Evolutionary conservation across 2,797 vertebrate genomes (phyloP).

Genomic region (Ctenopoma kingsleyae): DNA sequence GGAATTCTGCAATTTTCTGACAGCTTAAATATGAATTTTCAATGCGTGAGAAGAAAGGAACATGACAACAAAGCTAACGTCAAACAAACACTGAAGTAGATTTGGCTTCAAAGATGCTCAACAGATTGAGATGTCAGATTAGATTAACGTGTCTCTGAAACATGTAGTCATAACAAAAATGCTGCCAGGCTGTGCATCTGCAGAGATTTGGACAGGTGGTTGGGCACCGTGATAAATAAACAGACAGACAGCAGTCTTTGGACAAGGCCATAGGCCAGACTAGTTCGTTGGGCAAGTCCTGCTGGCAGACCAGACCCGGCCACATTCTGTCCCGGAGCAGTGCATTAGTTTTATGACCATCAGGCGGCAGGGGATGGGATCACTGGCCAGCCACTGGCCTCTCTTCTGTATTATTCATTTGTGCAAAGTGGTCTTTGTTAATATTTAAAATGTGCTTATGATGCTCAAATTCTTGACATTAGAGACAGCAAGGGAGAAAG

Average conservation of each 20-base stretch:
- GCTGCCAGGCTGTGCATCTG: slow-evolving; percentile 72
- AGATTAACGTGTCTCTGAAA: slow-evolving; percentile 74
- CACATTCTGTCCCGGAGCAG: slow-evolving; percentile 75
- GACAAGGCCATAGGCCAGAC: slow-evolving; percentile 46
- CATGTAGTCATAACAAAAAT: slow-evolving; percentile 75
- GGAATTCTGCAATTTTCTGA: slow-evolving; percentile 30
- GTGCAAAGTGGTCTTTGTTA: slow-evolving; percentile 90
- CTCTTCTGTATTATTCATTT: slow-evolving; percentile 89
- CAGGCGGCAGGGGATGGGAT: slow-evolving; percentile 81
- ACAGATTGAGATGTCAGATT: slow-evolving; percentile 80
- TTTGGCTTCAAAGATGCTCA: slow-evolving; percentile 73
- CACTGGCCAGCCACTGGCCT: slow-evolving; percentile 81
- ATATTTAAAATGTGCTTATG: slow-evolving; percentile 91
- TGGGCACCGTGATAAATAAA: slow-evolving; percentile 54
- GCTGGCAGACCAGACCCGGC: slow-evolving; percentile 55
- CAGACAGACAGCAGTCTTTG: slow-evolving; percentile 48
- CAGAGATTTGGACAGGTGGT: slow-evolving; percentile 72
- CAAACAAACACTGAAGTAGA: slow-evolving; percentile 60
- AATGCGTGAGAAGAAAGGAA: slow-evolving; percentile 53
- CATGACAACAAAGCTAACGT: slow-evolving; percentile 66
- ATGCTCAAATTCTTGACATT: slow-evolving; percentile 82
- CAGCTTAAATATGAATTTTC: slow-evolving; percentile 19
- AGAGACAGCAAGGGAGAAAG: slow-evolving; percentile 66
- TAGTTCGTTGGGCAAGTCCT: slow-evolving; percentile 55
- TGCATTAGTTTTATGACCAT: slow-evolving; percentile 88